Conservation (phyloP, 2,113 vertebrate species). For the Mionectes macconnelli region DNA sequence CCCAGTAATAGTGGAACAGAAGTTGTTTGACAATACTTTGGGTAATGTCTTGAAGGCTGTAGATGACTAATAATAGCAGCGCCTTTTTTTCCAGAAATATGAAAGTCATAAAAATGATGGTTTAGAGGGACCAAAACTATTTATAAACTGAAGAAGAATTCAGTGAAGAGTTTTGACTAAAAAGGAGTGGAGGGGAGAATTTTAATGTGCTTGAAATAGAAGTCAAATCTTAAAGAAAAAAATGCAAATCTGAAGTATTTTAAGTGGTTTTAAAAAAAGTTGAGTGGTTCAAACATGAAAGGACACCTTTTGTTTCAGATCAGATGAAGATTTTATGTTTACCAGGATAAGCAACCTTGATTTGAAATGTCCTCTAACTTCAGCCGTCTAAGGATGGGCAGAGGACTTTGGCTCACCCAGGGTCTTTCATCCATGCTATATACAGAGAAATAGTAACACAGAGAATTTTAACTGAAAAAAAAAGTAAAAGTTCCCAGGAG, state of each 20-base stretch:
- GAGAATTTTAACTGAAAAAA: background rate
- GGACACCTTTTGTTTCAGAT: constrained; percentile 1
- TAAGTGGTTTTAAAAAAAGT: background rate
- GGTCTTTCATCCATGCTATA: background rate
- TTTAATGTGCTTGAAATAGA: constrained; percentile 66
- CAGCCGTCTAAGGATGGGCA: background rate
- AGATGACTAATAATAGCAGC: constrained; percentile 24
- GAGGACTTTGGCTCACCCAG: background rate
- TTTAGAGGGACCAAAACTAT: constrained; percentile 61
- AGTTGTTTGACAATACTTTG: constrained; percentile 40
- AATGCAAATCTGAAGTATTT: constrained; percentile 37
- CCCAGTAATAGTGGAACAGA: background rate
- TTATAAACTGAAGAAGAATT: constrained; percentile 65
- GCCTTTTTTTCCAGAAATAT: constrained; percentile 33
- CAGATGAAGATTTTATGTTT: background rate
- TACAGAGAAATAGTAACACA: background rate
- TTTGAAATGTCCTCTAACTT: background rate
- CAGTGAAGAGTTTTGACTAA: constrained; percentile 64
- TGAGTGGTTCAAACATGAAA: constrained; percentile 11
- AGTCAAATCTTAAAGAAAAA: constrained; percentile 42
- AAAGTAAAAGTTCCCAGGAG: background rate
- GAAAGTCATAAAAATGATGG: constrained; percentile 54
- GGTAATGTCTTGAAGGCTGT: constrained; percentile 3
- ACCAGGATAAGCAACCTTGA: background rate
- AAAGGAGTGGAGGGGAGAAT: constrained; percentile 49